These are phyloP conservation scores for Coilia nasus DNA, from an alignment of 2,797 vertebrate species.

Conservation along the genomic window DNA sequence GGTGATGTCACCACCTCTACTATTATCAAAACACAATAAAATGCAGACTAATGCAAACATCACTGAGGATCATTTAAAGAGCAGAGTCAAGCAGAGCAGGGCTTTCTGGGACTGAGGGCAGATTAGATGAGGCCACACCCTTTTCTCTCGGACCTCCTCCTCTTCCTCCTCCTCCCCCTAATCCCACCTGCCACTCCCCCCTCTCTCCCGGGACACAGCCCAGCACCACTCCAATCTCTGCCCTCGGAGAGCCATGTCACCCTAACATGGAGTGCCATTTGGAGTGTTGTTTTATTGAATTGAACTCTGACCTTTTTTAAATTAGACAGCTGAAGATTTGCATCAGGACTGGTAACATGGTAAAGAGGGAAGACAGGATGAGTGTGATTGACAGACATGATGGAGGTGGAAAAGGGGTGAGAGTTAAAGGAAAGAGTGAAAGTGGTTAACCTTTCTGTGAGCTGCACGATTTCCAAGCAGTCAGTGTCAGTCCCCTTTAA, in stretches of 20 bases:
- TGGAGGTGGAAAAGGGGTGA: background rate
- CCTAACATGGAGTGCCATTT: too few species aligned
- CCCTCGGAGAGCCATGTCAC: background rate
- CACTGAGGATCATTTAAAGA: background rate
- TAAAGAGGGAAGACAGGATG: background rate
- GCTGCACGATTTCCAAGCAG: constrained; percentile 1
- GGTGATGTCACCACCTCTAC: constrained; percentile 85
- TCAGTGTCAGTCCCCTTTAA: constrained; percentile 45
- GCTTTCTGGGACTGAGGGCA: constrained; percentile 29
- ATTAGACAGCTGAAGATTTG: too few species aligned
- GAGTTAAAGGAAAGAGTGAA: background rate
- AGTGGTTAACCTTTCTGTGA: background rate
- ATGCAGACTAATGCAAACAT: background rate
- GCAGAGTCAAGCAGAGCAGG: background rate
- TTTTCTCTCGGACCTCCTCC: constrained; percentile 58
- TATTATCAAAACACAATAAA: constrained; percentile 53
- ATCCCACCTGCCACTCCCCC: constrained; percentile 36
- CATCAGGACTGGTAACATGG: too few species aligned
- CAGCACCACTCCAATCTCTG: background rate
- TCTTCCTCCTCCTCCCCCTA: constrained; percentile 24
- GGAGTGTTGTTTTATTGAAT: too few species aligned
- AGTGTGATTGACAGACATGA: background rate
- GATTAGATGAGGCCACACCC: constrained; percentile 64
- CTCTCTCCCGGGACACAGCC: background rate
- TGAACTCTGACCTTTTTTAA: too few species aligned